Evolutionary conservation across 2,888 invertebrate species (phyloP), one percentile per base, ranked within the genome.

Genomic region (Drosophila diplacantha): DNA sequence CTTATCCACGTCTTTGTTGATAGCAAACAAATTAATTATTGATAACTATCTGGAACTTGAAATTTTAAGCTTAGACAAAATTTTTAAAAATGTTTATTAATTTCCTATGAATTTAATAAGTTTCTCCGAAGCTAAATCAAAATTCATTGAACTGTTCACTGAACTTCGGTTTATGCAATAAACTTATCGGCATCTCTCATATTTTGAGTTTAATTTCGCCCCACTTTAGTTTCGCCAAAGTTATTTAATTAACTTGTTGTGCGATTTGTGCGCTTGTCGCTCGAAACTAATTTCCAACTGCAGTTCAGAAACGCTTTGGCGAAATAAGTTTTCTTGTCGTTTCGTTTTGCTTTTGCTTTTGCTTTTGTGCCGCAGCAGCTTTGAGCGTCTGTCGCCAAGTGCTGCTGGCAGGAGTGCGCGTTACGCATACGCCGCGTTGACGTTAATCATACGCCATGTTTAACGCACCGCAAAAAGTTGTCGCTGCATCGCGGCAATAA

Each of bases 361-460:
- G 7, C 24, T 24, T 58, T 60, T 47, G 14, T 60, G 24, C 38
- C 24, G 38, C 38, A 16, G 38, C 39, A 5, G 39, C 59, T 60
- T 59, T 61, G 61, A 51, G 51, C 44, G 44, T 8, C 41, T 61
- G 61, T 61, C 61, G 41, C 51, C 32, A 37, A 61, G 61, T 61
- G 61, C 61, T 56, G 37, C 52, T 31, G 20, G 18, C 50, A 50
- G 32, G 39, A 59, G 8, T 32, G n/a, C 52, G 35, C 76, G 66
- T 72, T 75, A 73, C 57, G 82, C 82, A 80, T 77, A 65, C 81
- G 80, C 61, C 58, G 55, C 74, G 75, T 70, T 72, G 74, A 75
- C 74, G 73, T 78, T 81, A 81, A 81, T 81, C 81, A 81, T 81
- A 76, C 81, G 79, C 81, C 79, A 75, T 72, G 76, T 79, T 71